phyloP scores from a whole-genome alignment of 2,888 invertebrate genomes.

The Gandaritis pyraliata region DNA sequence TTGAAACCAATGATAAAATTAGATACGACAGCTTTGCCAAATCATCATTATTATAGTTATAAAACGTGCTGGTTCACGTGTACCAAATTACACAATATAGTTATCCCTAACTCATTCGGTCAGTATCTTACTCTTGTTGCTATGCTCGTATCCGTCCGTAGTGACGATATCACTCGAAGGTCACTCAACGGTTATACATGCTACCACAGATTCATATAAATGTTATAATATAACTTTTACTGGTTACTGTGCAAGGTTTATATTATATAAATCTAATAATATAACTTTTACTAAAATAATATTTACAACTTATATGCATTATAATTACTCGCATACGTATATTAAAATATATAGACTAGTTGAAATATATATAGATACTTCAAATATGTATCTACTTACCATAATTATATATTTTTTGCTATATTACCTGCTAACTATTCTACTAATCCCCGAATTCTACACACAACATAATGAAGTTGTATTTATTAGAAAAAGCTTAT shows the following conservation, averaged over 20 bases:
- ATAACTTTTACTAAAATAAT: too few species aligned
- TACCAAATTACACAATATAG: conserved; percentile 18
- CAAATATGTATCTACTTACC: too few species aligned
- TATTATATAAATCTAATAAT: too few species aligned
- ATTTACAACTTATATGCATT: conserved; percentile 3
- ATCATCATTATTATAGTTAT: conserved; percentile 34
- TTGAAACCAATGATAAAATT: conserved; percentile 33
- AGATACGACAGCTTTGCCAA: conserved; percentile 38
- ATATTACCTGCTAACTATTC: too few species aligned
- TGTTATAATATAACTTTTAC: conserved; percentile 16
- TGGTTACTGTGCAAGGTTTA: conserved; percentile 15
- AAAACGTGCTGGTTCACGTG: conserved; percentile 22
- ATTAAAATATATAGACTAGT: too few species aligned
- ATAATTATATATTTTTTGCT: too few species aligned
- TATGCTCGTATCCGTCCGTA: conserved; percentile 34
- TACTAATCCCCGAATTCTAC: too few species aligned
- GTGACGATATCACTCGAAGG: conserved; percentile 37
- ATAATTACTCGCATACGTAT: background rate
- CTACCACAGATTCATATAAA: conserved; percentile 22
- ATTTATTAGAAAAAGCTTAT: too few species aligned
- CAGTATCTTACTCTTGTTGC: conserved; percentile 37
- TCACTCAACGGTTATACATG: conserved; percentile 31
- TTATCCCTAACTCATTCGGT: conserved; percentile 29
- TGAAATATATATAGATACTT: too few species aligned
- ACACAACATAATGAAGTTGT: too few species aligned